Percentiles rank a stretch among this genome's conserved stretches.
phyloP scores from a whole-genome alignment of 2,797 vertebrate species.

The Lagocephalus sceleratus region DNA sequence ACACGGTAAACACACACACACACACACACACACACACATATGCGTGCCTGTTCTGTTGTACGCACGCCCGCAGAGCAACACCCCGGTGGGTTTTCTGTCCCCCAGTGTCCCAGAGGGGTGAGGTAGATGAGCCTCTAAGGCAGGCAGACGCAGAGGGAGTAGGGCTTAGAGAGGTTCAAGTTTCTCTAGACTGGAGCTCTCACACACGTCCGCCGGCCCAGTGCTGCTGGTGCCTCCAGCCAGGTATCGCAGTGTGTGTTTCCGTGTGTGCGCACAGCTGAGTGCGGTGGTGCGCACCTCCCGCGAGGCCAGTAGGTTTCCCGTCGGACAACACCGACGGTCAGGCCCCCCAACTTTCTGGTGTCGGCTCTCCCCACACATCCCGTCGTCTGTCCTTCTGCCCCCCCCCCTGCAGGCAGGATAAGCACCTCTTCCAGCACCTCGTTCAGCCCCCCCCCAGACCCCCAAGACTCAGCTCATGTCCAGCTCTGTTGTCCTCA shows the following conservation, averaged over 20 bases:
- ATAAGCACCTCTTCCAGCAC: conserved; percentile 76
- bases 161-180: conserved; percentile 76
- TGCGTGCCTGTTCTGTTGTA: not conserved
- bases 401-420: conserved; percentile 67
- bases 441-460: conserved; percentile 73
- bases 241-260: conserved; percentile 74
- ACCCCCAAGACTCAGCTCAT: conserved; percentile 88
- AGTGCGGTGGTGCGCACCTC: conserved; percentile 71
- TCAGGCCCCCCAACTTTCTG: too few species aligned
- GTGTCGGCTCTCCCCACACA: too few species aligned
- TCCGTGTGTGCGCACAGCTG: conserved; percentile 65
- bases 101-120: conserved; percentile 73
- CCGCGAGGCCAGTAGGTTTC: conserved; percentile 28
- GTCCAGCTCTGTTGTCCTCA: conserved; percentile 94
- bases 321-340: not conserved
- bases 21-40: not conserved
- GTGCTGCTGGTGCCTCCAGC: conserved; percentile 80
- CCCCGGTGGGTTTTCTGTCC: conserved; percentile 71
- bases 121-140: conserved; percentile 71
- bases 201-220: conserved; percentile 66
- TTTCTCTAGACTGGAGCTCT: conserved; percentile 68
- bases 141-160: conserved; percentile 65
- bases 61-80: conserved; percentile 20
- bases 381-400: conserved; percentile 1
- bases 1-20: conserved; percentile 64